Base-by-base conservation (phyloP, 2,888 invertebrate genomes). In the Ophioninae sp. region DNA sequence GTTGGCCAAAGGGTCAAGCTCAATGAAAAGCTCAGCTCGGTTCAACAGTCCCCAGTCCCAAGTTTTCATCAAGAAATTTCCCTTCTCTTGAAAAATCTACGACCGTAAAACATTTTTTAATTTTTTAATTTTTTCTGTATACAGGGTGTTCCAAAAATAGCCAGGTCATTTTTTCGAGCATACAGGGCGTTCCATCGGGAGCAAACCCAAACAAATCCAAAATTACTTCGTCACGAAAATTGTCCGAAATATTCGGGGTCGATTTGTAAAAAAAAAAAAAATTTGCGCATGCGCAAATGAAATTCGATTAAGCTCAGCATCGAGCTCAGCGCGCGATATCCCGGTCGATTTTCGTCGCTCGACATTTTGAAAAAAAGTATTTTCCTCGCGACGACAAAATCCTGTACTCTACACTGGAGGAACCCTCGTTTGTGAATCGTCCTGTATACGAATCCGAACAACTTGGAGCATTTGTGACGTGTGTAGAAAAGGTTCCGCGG, bases 1-100 rank as follows among this genome's bases (percentile, higher is more conserved):
- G 74, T 72, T 74, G 78, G 78, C 81, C 84, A 84, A 81, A 79
- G 78, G 84, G 78, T 81, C 84, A 79, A 67, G 67, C 78, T 69
- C 79, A 63, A 13, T 10, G 44, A 9, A 30, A 30, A 22, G 76
- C 64, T 78, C 72, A 56, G 64, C 68, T 63, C 67, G 20, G 17
- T 7, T 76, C 67, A 61, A 56, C 37, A 23, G 58, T 6, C 2
- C 44, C 44, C 44, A 44, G 13, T 3, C n/a, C n/a, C n/a, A n/a
- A n/a, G 44, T 44, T 44, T 44, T 44, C 9, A 9, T 44, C 10
- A 13, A 13, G 13, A 13, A 44, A 44, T 2, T 13, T 44, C 2
- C 10, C 10, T 44, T 0, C 44, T 44, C 44, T 44, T 10, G 13
- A 44, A 44, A 44, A 13, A 44, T 44, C 44, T 8, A 9, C 41